phyloP scores from a whole-genome alignment of 2,797 vertebrate species.

The Pampus argenteus region DNA sequence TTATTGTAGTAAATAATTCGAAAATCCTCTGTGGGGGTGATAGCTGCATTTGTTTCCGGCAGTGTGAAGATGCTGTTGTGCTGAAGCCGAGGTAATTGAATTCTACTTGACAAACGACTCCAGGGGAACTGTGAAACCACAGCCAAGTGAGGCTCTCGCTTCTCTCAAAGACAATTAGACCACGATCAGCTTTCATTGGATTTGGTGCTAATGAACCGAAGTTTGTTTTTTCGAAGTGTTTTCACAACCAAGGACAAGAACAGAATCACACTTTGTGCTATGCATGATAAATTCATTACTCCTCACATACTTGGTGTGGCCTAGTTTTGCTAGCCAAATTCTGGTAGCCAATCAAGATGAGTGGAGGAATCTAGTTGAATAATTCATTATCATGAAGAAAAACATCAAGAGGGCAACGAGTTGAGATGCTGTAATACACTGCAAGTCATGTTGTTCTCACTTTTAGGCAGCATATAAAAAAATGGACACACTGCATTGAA shows the following conservation, averaged over 20 bases:
- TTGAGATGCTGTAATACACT: not conserved
- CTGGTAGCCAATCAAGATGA: slow-evolving; percentile 29
- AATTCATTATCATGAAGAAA: slow-evolving; percentile 15
- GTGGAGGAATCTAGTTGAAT: slow-evolving; percentile 8
- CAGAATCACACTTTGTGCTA: slow-evolving; percentile 31
- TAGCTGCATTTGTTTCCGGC: slow-evolving; percentile 47
- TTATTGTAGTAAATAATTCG: slow-evolving; percentile 49
- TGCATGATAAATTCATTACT: slow-evolving; percentile 54
- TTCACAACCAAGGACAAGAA: slow-evolving; percentile 55
- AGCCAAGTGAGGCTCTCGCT: slow-evolving; percentile 54
- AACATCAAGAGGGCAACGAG: not conserved
- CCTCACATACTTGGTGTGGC: slow-evolving; percentile 15
- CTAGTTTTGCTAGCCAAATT: slow-evolving; percentile 37
- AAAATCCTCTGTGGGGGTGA: slow-evolving; percentile 31
- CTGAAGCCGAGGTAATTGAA: slow-evolving; percentile 68
- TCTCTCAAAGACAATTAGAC: slow-evolving; percentile 61
- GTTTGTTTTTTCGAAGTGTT: slow-evolving; percentile 48
- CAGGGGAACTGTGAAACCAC: slow-evolving; percentile 46
- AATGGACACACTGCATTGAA: slow-evolving; percentile 2
- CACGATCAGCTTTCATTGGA: slow-evolving; percentile 51
- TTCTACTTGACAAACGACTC: slow-evolving; percentile 61
- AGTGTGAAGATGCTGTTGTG: slow-evolving; percentile 47
- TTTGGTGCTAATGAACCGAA: slow-evolving; percentile 54
- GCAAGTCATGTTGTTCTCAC: not conserved
- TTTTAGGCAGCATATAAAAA: not conserved